These are phyloP conservation scores for Lydus trimaculatus DNA, from an alignment of 2,888 invertebrate species.

Conservation along the genomic window DNA sequence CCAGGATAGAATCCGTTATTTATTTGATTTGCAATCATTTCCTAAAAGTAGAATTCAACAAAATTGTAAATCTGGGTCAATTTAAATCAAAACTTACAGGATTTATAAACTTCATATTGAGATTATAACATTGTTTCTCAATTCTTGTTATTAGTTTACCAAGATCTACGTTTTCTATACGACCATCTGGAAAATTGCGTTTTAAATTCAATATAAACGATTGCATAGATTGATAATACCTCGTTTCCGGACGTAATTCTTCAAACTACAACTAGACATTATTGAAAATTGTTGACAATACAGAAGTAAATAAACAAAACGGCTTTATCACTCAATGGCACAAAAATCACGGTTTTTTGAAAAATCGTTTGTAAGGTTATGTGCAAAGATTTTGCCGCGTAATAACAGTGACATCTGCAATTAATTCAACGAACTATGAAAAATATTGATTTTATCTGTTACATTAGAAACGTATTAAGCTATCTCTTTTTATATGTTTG, in stretches of 20 bases:
- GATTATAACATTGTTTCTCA: background rate
- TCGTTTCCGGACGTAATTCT: background rate
- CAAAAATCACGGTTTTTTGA: background rate
- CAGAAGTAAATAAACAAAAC: background rate
- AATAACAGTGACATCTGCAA: background rate
- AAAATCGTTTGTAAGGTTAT: background rate
- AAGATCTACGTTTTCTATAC: background rate
- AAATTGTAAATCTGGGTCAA: slow-evolving; percentile 75
- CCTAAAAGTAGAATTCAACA: background rate
- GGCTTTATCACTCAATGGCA: background rate
- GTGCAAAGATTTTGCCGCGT: background rate
- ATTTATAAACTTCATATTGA: background rate
- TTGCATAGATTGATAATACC: background rate
- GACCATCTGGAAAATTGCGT: background rate
- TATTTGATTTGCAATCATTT: background rate
- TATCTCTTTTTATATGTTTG: background rate
- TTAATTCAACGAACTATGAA: background rate
- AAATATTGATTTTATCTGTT: background rate
- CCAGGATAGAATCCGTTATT: slow-evolving; percentile 66
- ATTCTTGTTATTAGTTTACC: background rate
- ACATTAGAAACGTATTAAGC: background rate
- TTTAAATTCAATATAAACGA: background rate
- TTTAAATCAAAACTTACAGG: background rate
- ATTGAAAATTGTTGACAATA: background rate
- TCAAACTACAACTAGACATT: background rate